Evolutionary conservation across 2,113 vertebrate species (phyloP).

Genomic region (Calidris pygmaea): DNA sequence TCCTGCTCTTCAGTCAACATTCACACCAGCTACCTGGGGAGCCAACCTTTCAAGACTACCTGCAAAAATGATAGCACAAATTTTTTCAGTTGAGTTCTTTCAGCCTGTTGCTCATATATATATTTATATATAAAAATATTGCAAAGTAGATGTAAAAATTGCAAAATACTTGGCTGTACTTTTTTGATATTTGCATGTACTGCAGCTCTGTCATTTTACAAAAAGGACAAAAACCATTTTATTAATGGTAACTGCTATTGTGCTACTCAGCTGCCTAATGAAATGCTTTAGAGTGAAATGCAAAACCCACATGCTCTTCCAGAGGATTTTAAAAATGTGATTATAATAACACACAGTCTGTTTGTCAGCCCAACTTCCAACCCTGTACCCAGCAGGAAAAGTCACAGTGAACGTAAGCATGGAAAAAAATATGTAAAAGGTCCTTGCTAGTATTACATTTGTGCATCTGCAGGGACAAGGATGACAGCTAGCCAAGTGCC

Average conservation of each 20-base stretch:
- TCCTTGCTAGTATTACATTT: constrained; percentile 10
- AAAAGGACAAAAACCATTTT: background rate
- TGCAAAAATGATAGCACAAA: background rate
- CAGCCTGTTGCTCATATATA: background rate
- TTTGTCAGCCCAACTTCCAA: background rate
- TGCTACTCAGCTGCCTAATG: background rate
- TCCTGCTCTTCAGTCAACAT: background rate
- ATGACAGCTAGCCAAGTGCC: constrained; percentile 10
- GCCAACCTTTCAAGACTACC: background rate
- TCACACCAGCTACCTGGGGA: background rate
- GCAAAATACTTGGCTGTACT: background rate
- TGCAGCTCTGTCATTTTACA: background rate
- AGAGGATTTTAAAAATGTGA: background rate
- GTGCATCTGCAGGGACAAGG: constrained; percentile 2
- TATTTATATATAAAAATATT: background rate
- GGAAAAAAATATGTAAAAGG: constrained; percentile 26
- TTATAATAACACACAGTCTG: background rate
- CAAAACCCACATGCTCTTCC: constrained; percentile 5
- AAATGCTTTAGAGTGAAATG: background rate
- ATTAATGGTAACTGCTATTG: background rate
- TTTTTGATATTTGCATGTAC: background rate
- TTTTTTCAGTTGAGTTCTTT: background rate
- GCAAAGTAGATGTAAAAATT: background rate
- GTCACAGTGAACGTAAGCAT: constrained; percentile 1
- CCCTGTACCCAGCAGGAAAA: constrained; percentile 16